Evolutionary conservation across 2,888 invertebrate genomes (phyloP), one percentile per base, ranked within the genome.

Genomic region (Poecilobothrus nobilitatus): DNA sequence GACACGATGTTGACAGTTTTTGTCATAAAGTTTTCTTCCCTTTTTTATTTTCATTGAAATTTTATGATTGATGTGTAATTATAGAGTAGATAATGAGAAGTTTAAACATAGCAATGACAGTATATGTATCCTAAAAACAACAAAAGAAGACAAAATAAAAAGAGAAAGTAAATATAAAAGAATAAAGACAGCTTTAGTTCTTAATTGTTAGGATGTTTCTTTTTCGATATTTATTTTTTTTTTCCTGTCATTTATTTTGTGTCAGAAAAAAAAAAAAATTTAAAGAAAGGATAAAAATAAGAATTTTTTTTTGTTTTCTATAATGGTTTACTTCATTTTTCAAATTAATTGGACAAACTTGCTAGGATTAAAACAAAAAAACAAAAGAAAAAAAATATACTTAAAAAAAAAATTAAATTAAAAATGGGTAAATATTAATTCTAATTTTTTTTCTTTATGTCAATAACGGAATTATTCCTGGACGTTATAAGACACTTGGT

Each of bases 11-110:
- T 53, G 53, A 53, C 53, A 53, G 53, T 18, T 53, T 53, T 53
- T 53, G 18, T 53, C 53, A 53, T 53, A 53, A 53, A 53, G 7
- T 53, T 18, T 53, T 27, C 5, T 27, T 27, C 27, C 27, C 27
- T 27, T 27, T 27, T 27, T 27, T 27, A 27, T 27, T 27, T 27
- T 53, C 53, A 53, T 18, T 53, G 53, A 18, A 53, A 53, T 10
- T 53, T 53, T 53, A 18, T 53, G 53, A 53, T 53, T 53, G 53
- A 53, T 53, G 53, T 53, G 53, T 53, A 53, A 53, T 53, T 53
- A 53, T 53, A 53, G 15, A 53, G 53, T 1, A n/a, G 7, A 53
- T 18, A 53, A 53, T 18, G n/a, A 18, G 53, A 53, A 53, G 15
- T 53, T 53, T 37, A 37, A 8, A 37, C 12, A 37, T 37, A 27